These are phyloP conservation scores for Andrena dorsata DNA, from an alignment of 2,888 invertebrate genomes.

Conservation along the genomic window DNA sequence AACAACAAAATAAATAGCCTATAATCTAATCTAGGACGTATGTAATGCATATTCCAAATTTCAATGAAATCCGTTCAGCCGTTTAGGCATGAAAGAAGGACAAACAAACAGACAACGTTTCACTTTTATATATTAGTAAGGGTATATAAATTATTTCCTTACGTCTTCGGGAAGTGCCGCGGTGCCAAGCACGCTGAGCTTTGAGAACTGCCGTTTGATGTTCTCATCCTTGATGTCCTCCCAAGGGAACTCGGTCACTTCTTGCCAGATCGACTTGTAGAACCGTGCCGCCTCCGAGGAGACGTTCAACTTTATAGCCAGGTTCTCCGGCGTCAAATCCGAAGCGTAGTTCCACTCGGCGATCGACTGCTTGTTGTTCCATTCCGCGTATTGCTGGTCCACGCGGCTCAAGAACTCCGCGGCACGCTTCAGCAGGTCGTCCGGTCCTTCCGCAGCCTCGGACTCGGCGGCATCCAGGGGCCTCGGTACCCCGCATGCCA, in stretches of 20 bases:
- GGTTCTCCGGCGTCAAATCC: constrained; percentile 91
- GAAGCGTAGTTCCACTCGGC: constrained; percentile 92
- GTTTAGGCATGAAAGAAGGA: too few relatives aligned
- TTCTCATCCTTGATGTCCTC: constrained; percentile 89
- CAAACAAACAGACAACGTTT: too few relatives aligned
- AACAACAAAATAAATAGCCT: too few relatives aligned
- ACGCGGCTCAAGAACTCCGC: constrained; percentile 88
- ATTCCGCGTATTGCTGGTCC: constrained; percentile 87
- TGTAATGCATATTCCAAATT: too few relatives aligned
- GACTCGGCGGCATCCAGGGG: not conserved
- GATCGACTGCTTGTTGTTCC: constrained; percentile 87
- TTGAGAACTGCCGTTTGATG: constrained; percentile 91
- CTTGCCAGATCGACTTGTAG: constrained; percentile 89
- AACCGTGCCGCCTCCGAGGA: constrained; percentile 85
- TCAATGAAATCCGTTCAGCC: too few relatives aligned
- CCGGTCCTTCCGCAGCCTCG: not conserved
- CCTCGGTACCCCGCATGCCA: constrained; percentile 38
- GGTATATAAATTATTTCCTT: constrained; percentile 29
- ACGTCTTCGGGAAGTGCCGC: constrained; percentile 90
- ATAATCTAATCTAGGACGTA: too few relatives aligned
- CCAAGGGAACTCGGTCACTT: constrained; percentile 91
- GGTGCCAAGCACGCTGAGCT: constrained; percentile 90
- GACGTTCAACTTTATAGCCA: constrained; percentile 86
- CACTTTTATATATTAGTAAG: too few relatives aligned
- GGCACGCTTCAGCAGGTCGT: constrained; percentile 85